Evolutionary conservation across 2,888 invertebrate species (phyloP), one percentile per base, ranked within the genome.

Genomic region (Uropetala carovei): DNA sequence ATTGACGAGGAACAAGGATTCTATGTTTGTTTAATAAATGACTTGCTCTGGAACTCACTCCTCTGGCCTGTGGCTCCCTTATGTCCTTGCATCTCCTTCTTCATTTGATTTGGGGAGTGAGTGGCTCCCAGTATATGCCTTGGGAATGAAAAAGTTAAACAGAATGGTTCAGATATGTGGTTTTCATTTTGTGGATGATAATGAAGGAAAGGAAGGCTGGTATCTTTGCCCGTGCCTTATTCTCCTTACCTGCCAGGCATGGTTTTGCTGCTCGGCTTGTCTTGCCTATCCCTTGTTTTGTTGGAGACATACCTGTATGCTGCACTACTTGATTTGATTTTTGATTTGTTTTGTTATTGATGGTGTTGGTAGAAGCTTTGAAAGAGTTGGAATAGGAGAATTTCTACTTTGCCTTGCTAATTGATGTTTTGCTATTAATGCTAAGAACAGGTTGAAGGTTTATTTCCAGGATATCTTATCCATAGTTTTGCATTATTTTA

Each of bases 341-440:
- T 64, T 89, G 27, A 30, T 14, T 27, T 60, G 59, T 68, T 89
- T 68, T 89, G 11, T 43, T 43, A 43, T 68, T 64, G 64, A 89
- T 89, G 89, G 89, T 89, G 89, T 89, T 68, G 89, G 64, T 89
- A 89, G 89, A 89, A 64, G 89, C 89, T 89, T 89, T 43, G 16
- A 9, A 68, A n/a, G 89, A 60, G 43, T 11, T 27, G 89, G 68
- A 64, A 89, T 30, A 27, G 64, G 27, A 75, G 75, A 27, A 22
- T 16, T 83, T 43, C 82, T 64, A 30, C 59, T 60, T 89, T 64
- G 89, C 89, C 64, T 68, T 68, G 64, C 64, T n/a, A 60, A 18
- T 89, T 89, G 89, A 89, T 86, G 27, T 60, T 89, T 43, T 59
- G 83, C 57, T 83, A n/a, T 82, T 82, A 18, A 14, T 59, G 86